Base-by-base conservation (phyloP, 2,888 invertebrate genomes). In the Dasysyrphus albostriatus region DNA sequence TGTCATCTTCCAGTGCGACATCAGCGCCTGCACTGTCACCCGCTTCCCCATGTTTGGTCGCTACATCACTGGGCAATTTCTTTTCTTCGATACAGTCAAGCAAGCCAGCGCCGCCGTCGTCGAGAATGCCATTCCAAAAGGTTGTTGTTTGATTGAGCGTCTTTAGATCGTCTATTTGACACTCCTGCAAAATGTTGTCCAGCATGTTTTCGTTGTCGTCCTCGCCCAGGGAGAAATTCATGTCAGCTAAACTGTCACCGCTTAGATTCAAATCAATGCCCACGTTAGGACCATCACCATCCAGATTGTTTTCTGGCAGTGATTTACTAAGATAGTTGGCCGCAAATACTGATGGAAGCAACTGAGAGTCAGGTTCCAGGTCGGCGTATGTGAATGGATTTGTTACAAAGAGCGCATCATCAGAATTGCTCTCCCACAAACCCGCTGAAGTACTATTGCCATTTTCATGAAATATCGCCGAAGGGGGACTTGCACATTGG, bases 111-210 rank as follows among this genome's bases (percentile, higher is more conserved):
- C 91, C 91, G 72, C 91, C 92, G 42, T 92, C 92, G 70, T 92
- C 93, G 5, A 93, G 89, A n/a, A 93, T 92, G 73, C 92, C 93
- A 82, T 93, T 93, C 93, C 93, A 93, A 88, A 93, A 93, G 80
- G 89, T 93, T 19, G 92, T 92, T 16, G 92, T 92, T 76, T 92
- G 92, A 88, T 92, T 92, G 16, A 92, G 88, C 7, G 92, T 90
- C 83, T 93, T 93, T 39, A 93, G 90, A 80, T 93, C 93, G 81
- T 93, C 93, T 85, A 92, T 92, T 89, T 91, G 91, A 89, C 93
- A 93, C 89, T 93, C 93, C 70, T 93, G 92, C 82, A 93, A 83
- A 74, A 93, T 92, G 78, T 93, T 93, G 70, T 93, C 93, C 88
- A 93, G 88, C 91, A 93, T 92, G 59, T 93, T 92, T 63, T 93